These are phyloP conservation scores for Neodontobutis hainanensis DNA, from an alignment of 2,113 vertebrate species.

Conservation along the genomic window DNA sequence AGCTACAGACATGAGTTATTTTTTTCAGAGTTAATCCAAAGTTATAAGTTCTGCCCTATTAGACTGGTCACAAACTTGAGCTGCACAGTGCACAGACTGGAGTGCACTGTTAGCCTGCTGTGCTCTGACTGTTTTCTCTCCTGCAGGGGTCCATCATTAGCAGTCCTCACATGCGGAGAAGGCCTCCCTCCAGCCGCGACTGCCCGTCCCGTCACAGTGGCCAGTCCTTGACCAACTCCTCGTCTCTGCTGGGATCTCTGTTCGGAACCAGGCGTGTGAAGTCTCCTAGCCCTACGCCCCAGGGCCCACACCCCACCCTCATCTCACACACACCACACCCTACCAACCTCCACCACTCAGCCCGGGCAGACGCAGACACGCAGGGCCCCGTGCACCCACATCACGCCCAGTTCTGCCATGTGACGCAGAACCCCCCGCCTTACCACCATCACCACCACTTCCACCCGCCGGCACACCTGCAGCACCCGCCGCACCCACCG, in stretches of 20 bases:
- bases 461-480: slow-evolving; percentile 87
- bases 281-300: slow-evolving; percentile 75
- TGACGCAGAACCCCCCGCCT: slow-evolving; percentile 90
- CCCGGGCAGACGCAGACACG: slow-evolving; percentile 76
- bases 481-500: slow-evolving; percentile 79
- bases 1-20: no score
- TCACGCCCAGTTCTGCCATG: slow-evolving; percentile 87
- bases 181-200: slow-evolving; percentile 90
- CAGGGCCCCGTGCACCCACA: slow-evolving; percentile 79
- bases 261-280: slow-evolving; percentile 91
- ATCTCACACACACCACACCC: slow-evolving; percentile 81
- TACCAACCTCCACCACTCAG: slow-evolving; percentile 81
- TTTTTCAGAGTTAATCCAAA: no score
- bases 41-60: not conserved
- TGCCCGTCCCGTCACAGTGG: slow-evolving; percentile 91
- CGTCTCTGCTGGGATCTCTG: slow-evolving; percentile 92
- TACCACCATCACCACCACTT: slow-evolving; percentile 97
- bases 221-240: slow-evolving; percentile 90
- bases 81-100: not conserved
- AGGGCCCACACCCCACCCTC: slow-evolving; percentile 80
- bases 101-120: not conserved
- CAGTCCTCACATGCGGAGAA: slow-evolving; percentile 93
- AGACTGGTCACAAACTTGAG: not conserved
- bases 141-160: slow-evolving; percentile 98
- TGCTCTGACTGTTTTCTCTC: slow-evolving; percentile 41